Conservation (phyloP, 2,113 vertebrate species). For the Hepsetus odoe region DNA sequence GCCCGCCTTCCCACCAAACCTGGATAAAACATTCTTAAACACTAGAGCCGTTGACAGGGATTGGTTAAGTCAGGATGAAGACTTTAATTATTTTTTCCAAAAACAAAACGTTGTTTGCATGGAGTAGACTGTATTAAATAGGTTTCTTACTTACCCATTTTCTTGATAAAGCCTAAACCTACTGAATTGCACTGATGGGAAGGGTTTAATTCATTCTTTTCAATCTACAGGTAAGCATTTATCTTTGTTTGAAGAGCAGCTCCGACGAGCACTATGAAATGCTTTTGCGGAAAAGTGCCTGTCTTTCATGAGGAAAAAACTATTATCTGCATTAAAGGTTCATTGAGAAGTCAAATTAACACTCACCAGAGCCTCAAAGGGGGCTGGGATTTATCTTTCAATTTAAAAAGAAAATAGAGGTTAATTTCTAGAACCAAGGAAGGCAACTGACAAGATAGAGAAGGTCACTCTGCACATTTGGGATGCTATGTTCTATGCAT, state of each 20-base stretch:
- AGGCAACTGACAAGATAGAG: conserved; percentile 11
- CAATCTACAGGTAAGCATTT: conserved; percentile 5
- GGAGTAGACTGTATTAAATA: neutral
- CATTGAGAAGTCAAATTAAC: conserved; percentile 17
- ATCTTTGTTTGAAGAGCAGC: neutral
- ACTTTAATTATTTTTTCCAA: too few relatives aligned
- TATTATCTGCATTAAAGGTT: conserved; percentile 26
- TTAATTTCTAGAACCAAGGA: neutral
- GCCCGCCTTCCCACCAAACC: neutral
- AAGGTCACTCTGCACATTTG: neutral
- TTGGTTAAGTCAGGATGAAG: conserved; percentile 14
- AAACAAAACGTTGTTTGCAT: conserved; percentile 14
- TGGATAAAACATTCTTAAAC: conserved; percentile 33
- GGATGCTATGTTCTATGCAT: too few relatives aligned
- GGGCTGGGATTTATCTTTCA: conserved; percentile 18
- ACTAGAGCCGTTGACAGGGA: conserved; percentile 9
- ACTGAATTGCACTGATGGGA: neutral
- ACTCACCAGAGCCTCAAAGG: conserved; percentile 24
- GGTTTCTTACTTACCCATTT: neutral
- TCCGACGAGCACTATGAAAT: conserved; percentile 1
- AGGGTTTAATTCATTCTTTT: conserved; percentile 17
- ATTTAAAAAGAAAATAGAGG: conserved; percentile 25
- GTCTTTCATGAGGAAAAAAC: conserved; percentile 32
- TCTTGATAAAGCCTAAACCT: neutral
- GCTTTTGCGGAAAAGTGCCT: conserved; percentile 2